Evolutionary conservation across 1,140 invertebrate species (phyloP).

Genomic region (Formica exsecta): DNA sequence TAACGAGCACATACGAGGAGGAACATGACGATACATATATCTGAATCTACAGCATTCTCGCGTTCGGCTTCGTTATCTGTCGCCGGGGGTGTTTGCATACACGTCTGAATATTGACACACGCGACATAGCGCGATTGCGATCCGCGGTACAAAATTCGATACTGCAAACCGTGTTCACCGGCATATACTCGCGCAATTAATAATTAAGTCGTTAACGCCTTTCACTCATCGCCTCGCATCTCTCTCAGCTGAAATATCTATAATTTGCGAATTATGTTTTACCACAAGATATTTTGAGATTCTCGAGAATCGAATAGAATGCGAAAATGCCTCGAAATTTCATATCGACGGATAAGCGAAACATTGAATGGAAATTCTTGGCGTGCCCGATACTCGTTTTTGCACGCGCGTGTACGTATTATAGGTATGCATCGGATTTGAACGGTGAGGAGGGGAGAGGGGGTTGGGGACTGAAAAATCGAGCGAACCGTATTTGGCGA

Average conservation of each 20-base stretch:
- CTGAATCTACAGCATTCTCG: constrained; percentile 6
- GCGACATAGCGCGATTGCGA: constrained; percentile 34
- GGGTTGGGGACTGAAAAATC: constrained; percentile 2
- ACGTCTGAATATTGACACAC: constrained; percentile 57
- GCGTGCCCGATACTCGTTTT: constrained; percentile 16
- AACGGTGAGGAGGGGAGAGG: neutral
- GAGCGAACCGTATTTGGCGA: constrained; percentile 17
- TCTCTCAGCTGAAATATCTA: too few species aligned
- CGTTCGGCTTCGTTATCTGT: constrained; percentile 47
- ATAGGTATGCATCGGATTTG: constrained; percentile 32
- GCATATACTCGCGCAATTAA: neutral
- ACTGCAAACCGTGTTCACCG: neutral
- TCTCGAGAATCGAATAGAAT: neutral
- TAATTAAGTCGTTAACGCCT: constrained; percentile 31
- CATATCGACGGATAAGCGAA: neutral
- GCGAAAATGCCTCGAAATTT: neutral
- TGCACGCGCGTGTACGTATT: constrained; percentile 11
- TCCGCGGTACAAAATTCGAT: constrained; percentile 43
- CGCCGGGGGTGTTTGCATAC: constrained; percentile 35
- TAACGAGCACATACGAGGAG: neutral
- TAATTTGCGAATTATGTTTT: neutral
- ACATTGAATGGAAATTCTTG: constrained; percentile 1
- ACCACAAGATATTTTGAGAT: too few species aligned
- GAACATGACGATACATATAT: constrained; percentile 9
- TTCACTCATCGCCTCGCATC: neutral